Evolutionary conservation across 2,797 vertebrate species (phyloP), one percentile per base, ranked within the genome.

Genomic region (Yasuhikotakia modesta): DNA sequence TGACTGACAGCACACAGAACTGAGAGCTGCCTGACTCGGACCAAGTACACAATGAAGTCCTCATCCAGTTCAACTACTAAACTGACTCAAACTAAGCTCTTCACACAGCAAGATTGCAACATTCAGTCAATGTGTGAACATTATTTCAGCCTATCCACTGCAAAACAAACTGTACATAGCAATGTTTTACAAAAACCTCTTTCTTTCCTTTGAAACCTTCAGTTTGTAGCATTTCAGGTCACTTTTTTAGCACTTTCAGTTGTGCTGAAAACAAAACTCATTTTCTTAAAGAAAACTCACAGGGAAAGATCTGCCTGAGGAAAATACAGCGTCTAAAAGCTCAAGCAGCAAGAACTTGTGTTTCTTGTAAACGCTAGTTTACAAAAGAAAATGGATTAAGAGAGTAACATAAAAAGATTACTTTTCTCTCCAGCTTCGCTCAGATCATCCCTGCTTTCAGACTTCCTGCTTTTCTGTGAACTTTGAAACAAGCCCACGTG

Each of bases 191-290:
- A 39, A 1, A 39, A 39, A 35, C 39, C 27, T 24, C 65, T 55
- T n/a, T 13, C 1, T n/a, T 30, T 19, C 8, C 19, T 63, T n/a
- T 55, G 4, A 82, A 82, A 27, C 72, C 27, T 46, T 71, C 65
- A 69, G 39, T 46, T 43, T 19, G 8, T 35, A 70, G 73, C 84
- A 86, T 87, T 39, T 39, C 5, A 39, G n/a, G n/a, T n/a, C n/a
- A n/a, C n/a, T n/a, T n/a, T n/a, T n/a, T n/a, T n/a, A n/a, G n/a
- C n/a, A n/a, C n/a, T n/a, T n/a, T 72, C 48, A 73, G 81, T 83
- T 78, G 81, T 80, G 79, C 79, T 81, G 81, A 79, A 84, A 87
- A 86, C 84, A 86, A 79, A 86, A 82, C 73, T 52, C 84, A 84
- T 86, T 85, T 86, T 82, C 81, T 81, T 67, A 82, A 81, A 85